A percentile compares a stretch with the other conserved stretches of the same genome.
Conservation (phyloP, 2,113 vertebrate genomes). For the Leuciscus idus region DNA sequence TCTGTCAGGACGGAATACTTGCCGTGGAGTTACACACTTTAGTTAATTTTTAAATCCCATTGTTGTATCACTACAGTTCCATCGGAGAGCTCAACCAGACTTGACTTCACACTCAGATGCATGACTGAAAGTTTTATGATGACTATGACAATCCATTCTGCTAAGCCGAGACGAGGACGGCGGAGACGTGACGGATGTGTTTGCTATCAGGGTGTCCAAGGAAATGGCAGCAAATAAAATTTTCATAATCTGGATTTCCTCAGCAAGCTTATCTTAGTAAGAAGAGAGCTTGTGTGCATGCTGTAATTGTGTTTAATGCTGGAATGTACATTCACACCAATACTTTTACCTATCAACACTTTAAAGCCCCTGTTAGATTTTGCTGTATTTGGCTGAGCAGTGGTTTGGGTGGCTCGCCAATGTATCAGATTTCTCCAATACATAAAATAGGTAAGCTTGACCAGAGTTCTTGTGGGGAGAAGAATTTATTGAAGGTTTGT, state of each 20-base stretch:
- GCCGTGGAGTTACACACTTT: not conserved
- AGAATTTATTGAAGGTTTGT: too few relatives aligned
- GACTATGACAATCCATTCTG: conserved; percentile 54
- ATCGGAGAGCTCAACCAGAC: conserved; percentile 18
- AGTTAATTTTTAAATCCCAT: conserved; percentile 22
- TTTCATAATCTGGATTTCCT: conserved; percentile 68
- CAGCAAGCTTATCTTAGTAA: conserved; percentile 66
- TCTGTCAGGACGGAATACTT: not conserved
- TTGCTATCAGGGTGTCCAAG: conserved; percentile 38
- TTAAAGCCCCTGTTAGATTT: too few relatives aligned
- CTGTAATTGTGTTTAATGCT: conserved; percentile 68
- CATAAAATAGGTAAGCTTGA: too few relatives aligned
- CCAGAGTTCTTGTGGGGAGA: too few relatives aligned
- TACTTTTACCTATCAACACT: not conserved
- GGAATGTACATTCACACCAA: conserved; percentile 34
- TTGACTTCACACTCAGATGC: conserved; percentile 28
- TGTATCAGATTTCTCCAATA: too few relatives aligned
- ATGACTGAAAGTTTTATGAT: conserved; percentile 55
- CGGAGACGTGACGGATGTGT: conserved; percentile 32
- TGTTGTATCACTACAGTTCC: conserved; percentile 3
- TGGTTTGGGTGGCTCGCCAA: too few relatives aligned
- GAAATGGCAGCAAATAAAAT: conserved; percentile 59
- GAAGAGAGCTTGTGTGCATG: conserved; percentile 58
- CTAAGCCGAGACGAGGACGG: conserved; percentile 12
- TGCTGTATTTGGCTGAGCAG: too few relatives aligned